Base-by-base conservation (phyloP, 2,888 invertebrate genomes). In the Lasioglossum calceatum region DNA sequence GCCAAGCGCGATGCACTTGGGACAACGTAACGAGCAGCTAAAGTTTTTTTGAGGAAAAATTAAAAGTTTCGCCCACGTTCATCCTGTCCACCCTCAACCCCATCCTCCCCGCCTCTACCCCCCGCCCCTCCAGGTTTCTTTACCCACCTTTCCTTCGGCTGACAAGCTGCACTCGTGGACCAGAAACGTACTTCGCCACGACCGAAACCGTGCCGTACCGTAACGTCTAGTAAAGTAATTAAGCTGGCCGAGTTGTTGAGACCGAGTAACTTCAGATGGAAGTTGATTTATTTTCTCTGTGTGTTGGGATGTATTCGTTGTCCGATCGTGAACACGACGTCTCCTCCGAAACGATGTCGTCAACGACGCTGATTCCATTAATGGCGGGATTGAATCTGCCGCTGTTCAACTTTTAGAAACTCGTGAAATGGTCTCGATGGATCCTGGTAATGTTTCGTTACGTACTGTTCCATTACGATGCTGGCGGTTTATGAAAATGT, bases 21-120 rank as follows among this genome's bases (percentile, higher is more conserved):
- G 91, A 92, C 92, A 92, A 90, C 90, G 91, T 93, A 94, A 94
- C 92, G 92, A 93, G 93, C 91, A 88, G 91, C 92, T 92, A 91
- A 93, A 94, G 93, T 94, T 94, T 94, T 94, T 94, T 93, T 91
- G 92, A 93, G 92, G 92, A 93, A 93, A 94, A 94, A 94, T 94
- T 93, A 93, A 93, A 94, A 94, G 91, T 93, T 93, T 91, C 89
- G 76, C 81, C 85, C 87, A 80, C 85, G 85, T 82, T 88, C 81
- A 71, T 79, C 71, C 72, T 78, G 71, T 54, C 72, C 39, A 77
- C 76, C 79, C 58, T 8, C 23, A 44, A 27, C 67, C 27, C 76
- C 16, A 32, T 58, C 50, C 23, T 77, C 64, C 32, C 77, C 14
- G 27, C 42, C 47, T 0, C 4, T 14, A 1, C 44, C 3, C 10